Base-by-base conservation (phyloP, 1,140 invertebrate genomes). In the Tetragnatha versicolor region DNA sequence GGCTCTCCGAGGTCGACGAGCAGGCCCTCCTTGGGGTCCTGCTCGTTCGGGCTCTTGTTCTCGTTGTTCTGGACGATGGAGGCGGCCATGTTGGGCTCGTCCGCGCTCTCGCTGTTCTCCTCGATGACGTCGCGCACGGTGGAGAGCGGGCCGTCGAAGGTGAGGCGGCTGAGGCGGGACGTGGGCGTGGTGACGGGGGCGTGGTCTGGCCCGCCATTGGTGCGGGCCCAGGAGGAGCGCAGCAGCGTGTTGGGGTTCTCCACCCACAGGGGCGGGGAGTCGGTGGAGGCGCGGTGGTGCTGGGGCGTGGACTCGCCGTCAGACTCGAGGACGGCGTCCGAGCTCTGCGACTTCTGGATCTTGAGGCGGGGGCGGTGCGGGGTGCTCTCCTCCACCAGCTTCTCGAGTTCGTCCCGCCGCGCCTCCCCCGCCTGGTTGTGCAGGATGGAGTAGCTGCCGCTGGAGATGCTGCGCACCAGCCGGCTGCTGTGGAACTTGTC, bases 311-410 rank as follows among this genome's bases (percentile, higher is more conserved):
- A 47, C 49, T 82, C 82, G 29, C 79, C 60, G 27, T 82, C 82
- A 7, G 82, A 80, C 58, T 83, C 82, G 20, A 83, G 70, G 3
- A 83, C 82, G 20, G 82, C 82, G n/a, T 83, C 82, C 5, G 82
- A 83, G 42, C 82, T 83, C 25, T 81, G 79, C 25, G 81, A 82
- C 65, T 83, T 83, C 20, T 73, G 79, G 17, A 83, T 81, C 49
- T 78, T 73, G 6, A 53, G 25, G 7, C 81, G 72, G 6, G 69
- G 51, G 17, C 65, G 42, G 17, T 81, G 82, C 2, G 80, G 81
- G 12, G 78, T 79, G 10, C 81, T 75, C 31, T 82, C 61, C 33
- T 79, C 82, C 12, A 81, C 79, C 1, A 82, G 35, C 20, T 68
- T 77, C 65, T 83, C 82, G 33, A 81, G 51, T 45, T 83, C 82